Base-by-base conservation (phyloP, 2,888 invertebrate species). In the Eumacrocentrus americanus region DNA sequence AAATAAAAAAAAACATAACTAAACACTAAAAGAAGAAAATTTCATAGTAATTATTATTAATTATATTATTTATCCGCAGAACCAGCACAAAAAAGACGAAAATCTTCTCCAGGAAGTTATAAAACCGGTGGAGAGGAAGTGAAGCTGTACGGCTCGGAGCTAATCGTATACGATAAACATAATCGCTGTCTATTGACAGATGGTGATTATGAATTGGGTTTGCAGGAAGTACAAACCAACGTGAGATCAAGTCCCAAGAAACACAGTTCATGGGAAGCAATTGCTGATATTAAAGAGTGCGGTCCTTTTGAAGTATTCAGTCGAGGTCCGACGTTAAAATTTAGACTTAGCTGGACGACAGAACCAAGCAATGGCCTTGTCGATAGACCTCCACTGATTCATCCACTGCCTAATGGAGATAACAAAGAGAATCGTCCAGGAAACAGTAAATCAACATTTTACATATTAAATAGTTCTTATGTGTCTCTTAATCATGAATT, bases 111-210 rank as follows among this genome's bases (percentile, higher is more conserved):
- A 42, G 79, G 76, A 66, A 67, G 69, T 51, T 70, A 79, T 53
- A 79, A 79, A 61, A 81, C 70, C 55, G 82, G 48, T 25, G 80
- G 71, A 61, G 86, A 85, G 72, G 86, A 86, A 81, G 82, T 82
- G 7, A 86, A 86, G 67, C 80, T 89, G 22, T 90, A 89, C 65
- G 89, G 89, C 37, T 90, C 91, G 58, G 95, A 95, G 81, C 82
- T 97, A 59, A 90, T 92, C 61, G 89, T 96, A 25, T 95, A 93
- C 76, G 95, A 96, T 79, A 94, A 94, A 77, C 90, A 93, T 73
- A 92, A 91, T 75, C 88, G 93, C 12, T 95, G 95, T 77, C 84
- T 94, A 57, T 84, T 95, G 51, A 90, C 90, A 0, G 93, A 94
- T 69, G 96, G 95, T 2, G 93, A 95, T 77, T 96, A 97, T 81